Evolutionary conservation across 2,113 vertebrate genomes (phyloP), one percentile per base, ranked within the genome.

Genomic region (Hepsetus odoe): DNA sequence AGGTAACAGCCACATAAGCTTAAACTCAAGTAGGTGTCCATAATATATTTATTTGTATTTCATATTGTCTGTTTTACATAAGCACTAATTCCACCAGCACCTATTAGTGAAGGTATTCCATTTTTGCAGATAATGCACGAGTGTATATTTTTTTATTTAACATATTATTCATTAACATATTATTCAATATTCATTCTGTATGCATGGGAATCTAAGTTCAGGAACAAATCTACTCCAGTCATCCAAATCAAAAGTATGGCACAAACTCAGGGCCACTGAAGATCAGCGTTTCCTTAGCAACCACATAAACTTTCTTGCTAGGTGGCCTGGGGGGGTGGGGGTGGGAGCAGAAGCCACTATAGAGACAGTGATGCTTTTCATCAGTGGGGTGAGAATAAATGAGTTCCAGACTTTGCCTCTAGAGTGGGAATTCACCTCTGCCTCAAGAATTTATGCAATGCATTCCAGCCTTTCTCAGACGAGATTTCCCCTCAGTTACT

Each of bases 251-350:
- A 51, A 77, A 77, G 30, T 59, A 28, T 7, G 30, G 32, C n/a
- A 30, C 42, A 26, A 46, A 74, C 51, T 33, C 32, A 38, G 22
- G 46, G 28, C 26, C 28, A 24, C n/a, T 55, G 33, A 40, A 77
- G 70, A 78, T 64, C 56, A 46, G 26, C 28, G 26, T 76, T 76
- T 35, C 80, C 20, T 49, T 72, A 42, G 61, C 56, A 78, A 72
- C 74, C n/a, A 1, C 78, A 72, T 84, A 33, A 83, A 74, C 76
- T 40, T 64, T 46, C 71, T 32, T n/a, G 53, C 12, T 80, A 76
- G 56, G 73, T 80, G 65, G 28, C 35, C 35, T 1, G 2, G 9
- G 14, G 24, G 22, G 16, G 9, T 1, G 2, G 9, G 14, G 24
- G 22, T 12, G 9, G 55, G 16, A 35, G 22, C 4, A 59, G 72